Base-by-base conservation (phyloP, 1,140 invertebrate species). In the Diorhabda carinulata region DNA sequence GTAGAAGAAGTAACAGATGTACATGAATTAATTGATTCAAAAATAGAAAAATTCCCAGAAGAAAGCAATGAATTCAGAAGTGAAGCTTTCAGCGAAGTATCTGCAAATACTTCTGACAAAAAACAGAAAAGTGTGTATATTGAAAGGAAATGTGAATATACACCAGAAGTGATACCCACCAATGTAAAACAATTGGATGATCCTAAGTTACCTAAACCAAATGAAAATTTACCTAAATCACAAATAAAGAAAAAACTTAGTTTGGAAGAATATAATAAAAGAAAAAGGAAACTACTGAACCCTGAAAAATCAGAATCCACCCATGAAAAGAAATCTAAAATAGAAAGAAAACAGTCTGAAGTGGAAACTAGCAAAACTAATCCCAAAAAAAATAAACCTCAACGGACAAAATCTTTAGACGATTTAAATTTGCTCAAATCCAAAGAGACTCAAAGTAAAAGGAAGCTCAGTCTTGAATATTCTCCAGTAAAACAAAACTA, bases 211-310 rank as follows among this genome's bases (percentile, higher is more conserved):
- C 58, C 8, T 44, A 58, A 43, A 44, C 6, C 43, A 10, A 60
- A 60, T 40, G 43, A 40, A 25, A 41, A 60, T 3, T 42, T 68
- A 7, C 10, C 68, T 3, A 64, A 65, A 52, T 43, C 67, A 57
- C 40, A 61, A 7, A 58, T 45, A n/a, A 72, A 74, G 57, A 73
- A 67, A 64, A 74, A 74, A 60, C 69, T 77, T 4, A 74, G 71
- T 56, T 68, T 73, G 45, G 66, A 70, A 10, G 76, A 77, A 57
- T 77, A 77, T 56, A 73, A 74, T n/a, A 74, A 60, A 10, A 57
- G 76, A 9, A 77, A 76, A 63, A 45, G 71, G 25, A 77, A 77
- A 64, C 41, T 59, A 3, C 44, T 41, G 0, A 41, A 44, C 7
- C 44, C 2, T n/a, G 5, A 4, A 43, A 45, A 60, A n/a, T 60